Base-by-base conservation (phyloP, 2,888 invertebrate species). In the Tromatobia lineatoria region DNA sequence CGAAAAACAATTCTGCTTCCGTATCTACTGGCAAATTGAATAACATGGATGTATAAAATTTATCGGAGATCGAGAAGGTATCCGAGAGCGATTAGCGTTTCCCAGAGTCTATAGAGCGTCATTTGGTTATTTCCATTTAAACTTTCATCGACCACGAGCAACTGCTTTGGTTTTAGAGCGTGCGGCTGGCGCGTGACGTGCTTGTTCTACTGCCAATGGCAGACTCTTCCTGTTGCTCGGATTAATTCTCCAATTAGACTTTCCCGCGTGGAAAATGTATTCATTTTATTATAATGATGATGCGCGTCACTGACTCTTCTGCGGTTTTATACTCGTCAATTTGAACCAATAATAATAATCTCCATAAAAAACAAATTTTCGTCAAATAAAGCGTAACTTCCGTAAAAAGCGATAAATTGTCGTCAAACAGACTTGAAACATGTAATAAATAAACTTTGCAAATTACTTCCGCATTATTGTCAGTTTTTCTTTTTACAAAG, bases 1-100 rank as follows among this genome's bases (percentile, higher is more conserved):
- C 34, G 18, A 61, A 61, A 4, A 50, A 50, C 18, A 6, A 6
- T 34, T 34, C 7, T 18, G 61, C 38, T 61, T 38, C 18, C 10
- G 25, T 7, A 23, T 10, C 57, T 52, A 70, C 34, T 23, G 70
- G 70, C 18, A 71, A 71, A 57, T 57, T 71, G 54, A 57, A 71
- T 57, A 57, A 38, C 42, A 71, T 42, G 71, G 57, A 71, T 42
- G 38, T 71, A 13, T 42, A 23, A 54, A 34, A 71, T 71, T 54
- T 11, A 57, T 54, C 38, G 54, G 42, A 57, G 25, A 25, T 38
- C 57, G 42, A 38, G 70, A n/a, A 71, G 23, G 20, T 42, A 20
- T 71, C 23, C 23, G 4, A 71, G 38, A 71, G n/a, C 25, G 20
- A 57, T 57, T 57, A 4, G 23, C 38, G n/a, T 15, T 15, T 25